phyloP scores from a whole-genome alignment of 1,140 invertebrate species.

The Magallana angulata region DNA sequence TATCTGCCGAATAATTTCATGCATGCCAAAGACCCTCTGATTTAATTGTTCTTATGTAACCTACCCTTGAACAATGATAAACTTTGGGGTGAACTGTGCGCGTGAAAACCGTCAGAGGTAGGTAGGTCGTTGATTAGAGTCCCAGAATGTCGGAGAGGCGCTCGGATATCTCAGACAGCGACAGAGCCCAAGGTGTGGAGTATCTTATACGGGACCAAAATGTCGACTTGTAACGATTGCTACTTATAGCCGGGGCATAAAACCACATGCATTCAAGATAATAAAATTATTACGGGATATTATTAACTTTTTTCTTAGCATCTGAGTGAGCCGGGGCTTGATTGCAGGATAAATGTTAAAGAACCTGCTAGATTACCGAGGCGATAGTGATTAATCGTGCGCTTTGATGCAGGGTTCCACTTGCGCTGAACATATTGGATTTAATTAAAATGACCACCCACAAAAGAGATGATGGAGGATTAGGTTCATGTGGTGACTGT shows the following conservation, averaged over 20 bases:
- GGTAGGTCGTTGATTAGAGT: neutral
- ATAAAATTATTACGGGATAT: slow-evolving; percentile 29
- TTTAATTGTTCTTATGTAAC: slow-evolving; percentile 22
- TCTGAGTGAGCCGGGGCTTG: neutral
- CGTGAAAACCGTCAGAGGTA: neutral
- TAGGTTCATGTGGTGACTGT: neutral
- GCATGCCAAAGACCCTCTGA: neutral
- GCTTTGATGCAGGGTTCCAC: slow-evolving; percentile 25
- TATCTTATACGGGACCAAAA: neutral
- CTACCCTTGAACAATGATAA: neutral
- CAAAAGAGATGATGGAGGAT: neutral
- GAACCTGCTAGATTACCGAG: neutral
- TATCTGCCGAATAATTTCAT: neutral
- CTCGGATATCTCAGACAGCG: neutral
- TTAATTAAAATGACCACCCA: slow-evolving; percentile 36
- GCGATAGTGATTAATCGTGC: slow-evolving; percentile 17
- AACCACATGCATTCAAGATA: neutral
- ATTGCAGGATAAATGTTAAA: slow-evolving; percentile 4
- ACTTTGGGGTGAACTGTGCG: neutral
- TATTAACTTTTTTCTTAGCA: neutral
- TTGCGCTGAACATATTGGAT: slow-evolving; percentile 23
- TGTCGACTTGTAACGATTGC: neutral
- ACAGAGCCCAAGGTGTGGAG: neutral
- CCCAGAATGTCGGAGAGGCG: neutral
- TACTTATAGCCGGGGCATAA: neutral